Conservation (phyloP, 1,140 invertebrate species). For the Musca vetustissima region DNA sequence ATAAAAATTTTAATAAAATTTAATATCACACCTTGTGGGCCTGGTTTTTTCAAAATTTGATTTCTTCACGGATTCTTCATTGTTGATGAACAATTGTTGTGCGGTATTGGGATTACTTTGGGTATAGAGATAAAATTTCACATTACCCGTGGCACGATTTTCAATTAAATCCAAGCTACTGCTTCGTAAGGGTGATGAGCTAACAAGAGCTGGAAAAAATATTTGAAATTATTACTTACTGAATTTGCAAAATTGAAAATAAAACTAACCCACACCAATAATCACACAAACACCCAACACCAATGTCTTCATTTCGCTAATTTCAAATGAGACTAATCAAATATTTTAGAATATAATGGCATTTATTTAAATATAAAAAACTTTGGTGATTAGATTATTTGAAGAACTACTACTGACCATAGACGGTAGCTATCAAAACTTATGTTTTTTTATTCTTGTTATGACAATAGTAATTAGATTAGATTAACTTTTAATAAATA, state of each 20-base stretch:
- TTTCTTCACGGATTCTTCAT: slow-evolving; percentile 22
- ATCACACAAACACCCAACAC: background rate
- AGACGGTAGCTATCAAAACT: too few species aligned
- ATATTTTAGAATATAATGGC: background rate
- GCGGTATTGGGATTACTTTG: slow-evolving; percentile 19
- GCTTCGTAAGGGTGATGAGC: background rate
- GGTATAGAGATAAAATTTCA: slow-evolving; percentile 27
- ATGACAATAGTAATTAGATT: too few species aligned
- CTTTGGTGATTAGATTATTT: too few species aligned
- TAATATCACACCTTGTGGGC: slow-evolving; percentile 17
- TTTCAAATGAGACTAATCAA: background rate
- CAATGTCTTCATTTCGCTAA: background rate
- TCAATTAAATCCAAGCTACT: slow-evolving; percentile 6
- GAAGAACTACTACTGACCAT: too few species aligned
- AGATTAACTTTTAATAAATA: too few species aligned
- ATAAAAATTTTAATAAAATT: background rate
- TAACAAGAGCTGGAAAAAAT: background rate
- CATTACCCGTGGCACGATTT: background rate
- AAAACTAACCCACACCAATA: slow-evolving; percentile 7
- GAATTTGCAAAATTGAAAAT: background rate
- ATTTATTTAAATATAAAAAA: background rate
- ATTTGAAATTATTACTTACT: background rate
- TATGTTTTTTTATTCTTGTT: too few species aligned
- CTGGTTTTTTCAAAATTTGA: slow-evolving; percentile 23
- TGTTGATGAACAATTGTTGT: slow-evolving; percentile 16